Percentiles rank a stretch among this genome's conserved stretches.
phyloP scores from a whole-genome alignment of 2,888 invertebrate genomes.

The Drosophila kuntzei region DNA sequence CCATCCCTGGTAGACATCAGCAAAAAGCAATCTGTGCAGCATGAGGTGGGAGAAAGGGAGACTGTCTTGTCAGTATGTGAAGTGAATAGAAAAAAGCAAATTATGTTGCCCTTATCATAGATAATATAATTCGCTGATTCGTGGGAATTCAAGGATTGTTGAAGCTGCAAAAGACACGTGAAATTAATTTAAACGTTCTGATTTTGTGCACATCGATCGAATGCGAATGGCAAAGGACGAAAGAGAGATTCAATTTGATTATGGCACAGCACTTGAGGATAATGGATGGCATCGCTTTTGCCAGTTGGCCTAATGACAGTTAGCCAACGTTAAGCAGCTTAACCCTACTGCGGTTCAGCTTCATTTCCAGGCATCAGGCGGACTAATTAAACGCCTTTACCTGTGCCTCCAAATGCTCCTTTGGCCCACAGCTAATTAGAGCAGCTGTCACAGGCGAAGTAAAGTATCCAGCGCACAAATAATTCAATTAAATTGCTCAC shows the following conservation, averaged over 20 bases:
- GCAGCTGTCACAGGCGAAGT: slow-evolving; percentile 63
- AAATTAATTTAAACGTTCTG: slow-evolving; percentile 69
- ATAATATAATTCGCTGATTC: slow-evolving; percentile 47
- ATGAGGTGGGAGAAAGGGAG: background rate
- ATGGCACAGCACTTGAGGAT: slow-evolving; percentile 39
- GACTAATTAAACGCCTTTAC: slow-evolving; percentile 73
- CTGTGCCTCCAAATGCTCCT: slow-evolving; percentile 42
- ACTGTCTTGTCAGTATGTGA: slow-evolving; percentile 13
- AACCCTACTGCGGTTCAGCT: slow-evolving; percentile 73
- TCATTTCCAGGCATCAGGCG: slow-evolving; percentile 39
- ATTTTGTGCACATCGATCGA: slow-evolving; percentile 32
- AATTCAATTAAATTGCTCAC: slow-evolving; percentile 75
- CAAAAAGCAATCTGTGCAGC: background rate
- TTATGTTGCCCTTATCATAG: slow-evolving; percentile 17
- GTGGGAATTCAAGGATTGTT: slow-evolving; percentile 43
- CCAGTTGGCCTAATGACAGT: slow-evolving; percentile 37
- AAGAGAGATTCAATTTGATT: slow-evolving; percentile 61
- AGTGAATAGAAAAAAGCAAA: slow-evolving; percentile 30
- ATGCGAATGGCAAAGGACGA: slow-evolving; percentile 12
- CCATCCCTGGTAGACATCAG: slow-evolving; percentile 17
- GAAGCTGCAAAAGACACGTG: slow-evolving; percentile 32
- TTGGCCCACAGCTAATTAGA: slow-evolving; percentile 65
- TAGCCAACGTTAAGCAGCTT: slow-evolving; percentile 59
- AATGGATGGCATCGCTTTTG: slow-evolving; percentile 54
- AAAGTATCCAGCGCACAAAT: slow-evolving; percentile 58